These are phyloP conservation scores for Apolygus lucorum DNA, from an alignment of 1,140 invertebrate species.

Conservation along the genomic window DNA sequence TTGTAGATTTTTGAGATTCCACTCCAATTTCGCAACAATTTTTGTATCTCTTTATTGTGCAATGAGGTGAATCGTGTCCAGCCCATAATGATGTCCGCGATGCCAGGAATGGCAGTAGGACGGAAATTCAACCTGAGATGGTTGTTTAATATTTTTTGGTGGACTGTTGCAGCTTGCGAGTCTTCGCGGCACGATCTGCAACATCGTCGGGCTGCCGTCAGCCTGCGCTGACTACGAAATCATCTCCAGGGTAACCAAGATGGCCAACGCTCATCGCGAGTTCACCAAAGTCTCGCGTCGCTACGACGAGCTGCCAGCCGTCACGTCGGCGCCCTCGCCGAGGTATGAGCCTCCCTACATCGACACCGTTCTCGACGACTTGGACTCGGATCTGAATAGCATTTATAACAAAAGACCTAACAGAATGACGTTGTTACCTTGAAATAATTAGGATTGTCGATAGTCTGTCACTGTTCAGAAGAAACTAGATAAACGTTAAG, in stretches of 20 bases:
- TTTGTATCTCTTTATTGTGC: too few species aligned
- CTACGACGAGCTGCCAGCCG: slow-evolving; percentile 35
- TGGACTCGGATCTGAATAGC: slow-evolving; percentile 35
- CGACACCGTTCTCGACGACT: slow-evolving; percentile 34
- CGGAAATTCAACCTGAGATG: too few species aligned
- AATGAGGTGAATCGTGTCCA: too few species aligned
- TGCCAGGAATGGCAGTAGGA: too few species aligned
- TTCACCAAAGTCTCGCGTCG: slow-evolving; percentile 62
- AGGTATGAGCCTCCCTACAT: slow-evolving; percentile 34
- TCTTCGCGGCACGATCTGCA: slow-evolving; percentile 57
- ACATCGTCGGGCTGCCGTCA: slow-evolving; percentile 54
- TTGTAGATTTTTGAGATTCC: too few species aligned
- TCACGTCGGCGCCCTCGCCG: neutral
- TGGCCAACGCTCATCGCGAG: slow-evolving; percentile 65
- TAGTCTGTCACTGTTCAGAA: too few species aligned
- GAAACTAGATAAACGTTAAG: too few species aligned
- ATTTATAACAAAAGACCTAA: slow-evolving; percentile 35
- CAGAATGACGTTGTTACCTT: neutral
- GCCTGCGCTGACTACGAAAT: slow-evolving; percentile 67
- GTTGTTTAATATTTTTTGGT: too few species aligned
- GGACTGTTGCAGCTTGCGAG: slow-evolving; percentile 49
- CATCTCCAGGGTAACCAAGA: slow-evolving; percentile 61
- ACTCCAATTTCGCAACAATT: too few species aligned
- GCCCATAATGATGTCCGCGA: too few species aligned
- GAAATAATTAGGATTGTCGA: too few species aligned